Percentiles rank a stretch among this genome's conserved stretches.
phyloP scores from a whole-genome alignment of 1,140 invertebrate genomes.

The Drosophila sturtevanti region DNA sequence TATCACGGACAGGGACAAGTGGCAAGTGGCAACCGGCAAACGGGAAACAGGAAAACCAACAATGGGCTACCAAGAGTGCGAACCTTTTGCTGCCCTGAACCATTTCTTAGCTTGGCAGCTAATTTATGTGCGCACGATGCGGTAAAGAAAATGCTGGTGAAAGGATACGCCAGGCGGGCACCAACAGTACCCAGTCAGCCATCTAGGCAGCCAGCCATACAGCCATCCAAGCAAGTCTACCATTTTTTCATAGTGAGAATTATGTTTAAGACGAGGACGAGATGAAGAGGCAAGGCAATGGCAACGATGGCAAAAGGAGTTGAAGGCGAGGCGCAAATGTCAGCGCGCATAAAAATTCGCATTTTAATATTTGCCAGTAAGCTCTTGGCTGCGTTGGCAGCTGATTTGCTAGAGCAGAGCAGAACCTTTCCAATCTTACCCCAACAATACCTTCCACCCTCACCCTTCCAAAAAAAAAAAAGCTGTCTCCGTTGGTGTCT shows the following conservation, averaged over 20 bases:
- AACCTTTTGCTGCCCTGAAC: constrained; percentile 73
- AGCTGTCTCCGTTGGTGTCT: neutral
- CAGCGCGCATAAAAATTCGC: constrained; percentile 78
- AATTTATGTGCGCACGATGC: constrained; percentile 75
- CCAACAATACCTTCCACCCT: too few relatives aligned
- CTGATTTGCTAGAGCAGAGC: constrained; percentile 60
- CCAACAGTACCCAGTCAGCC: constrained; percentile 6
- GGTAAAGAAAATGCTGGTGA: constrained; percentile 73
- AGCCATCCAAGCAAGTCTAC: neutral
- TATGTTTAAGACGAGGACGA: constrained; percentile 38
- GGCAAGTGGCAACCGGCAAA: neutral
- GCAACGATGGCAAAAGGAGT: neutral
- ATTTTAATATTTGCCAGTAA: constrained; percentile 81
- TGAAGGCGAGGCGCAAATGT: constrained; percentile 57
- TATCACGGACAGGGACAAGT: constrained; percentile 45
- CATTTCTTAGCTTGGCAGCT: constrained; percentile 80
- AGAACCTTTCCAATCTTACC: neutral
- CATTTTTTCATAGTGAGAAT: constrained; percentile 64
- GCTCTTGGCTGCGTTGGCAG: constrained; percentile 67
- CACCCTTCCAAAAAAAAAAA: neutral
- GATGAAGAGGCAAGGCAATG: too few relatives aligned
- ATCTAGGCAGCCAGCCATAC: neutral
- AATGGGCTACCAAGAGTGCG: constrained; percentile 23
- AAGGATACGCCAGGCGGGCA: constrained; percentile 58
- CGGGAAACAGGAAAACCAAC: constrained; percentile 7